phyloP scores from a whole-genome alignment of 2,113 vertebrate species.

The Mandrillus leucophaeus region DNA sequence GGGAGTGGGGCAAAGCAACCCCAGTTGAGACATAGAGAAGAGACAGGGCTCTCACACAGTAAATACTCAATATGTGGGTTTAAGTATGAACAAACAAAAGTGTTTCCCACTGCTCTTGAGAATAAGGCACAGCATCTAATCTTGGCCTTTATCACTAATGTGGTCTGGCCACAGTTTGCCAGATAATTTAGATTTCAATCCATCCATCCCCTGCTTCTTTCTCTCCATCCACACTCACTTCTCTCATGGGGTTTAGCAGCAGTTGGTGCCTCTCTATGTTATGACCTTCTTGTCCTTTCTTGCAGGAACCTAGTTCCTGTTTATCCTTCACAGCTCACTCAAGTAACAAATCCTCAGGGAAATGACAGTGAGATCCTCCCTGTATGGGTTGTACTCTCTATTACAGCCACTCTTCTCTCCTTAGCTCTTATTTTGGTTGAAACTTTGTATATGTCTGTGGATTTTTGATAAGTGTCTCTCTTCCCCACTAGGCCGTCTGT shows the following conservation, averaged over 20 bases:
- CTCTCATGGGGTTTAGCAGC: background rate
- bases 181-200: background rate
- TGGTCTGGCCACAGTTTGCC: background rate
- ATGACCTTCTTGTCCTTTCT: background rate
- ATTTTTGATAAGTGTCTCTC: background rate
- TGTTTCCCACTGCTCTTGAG: background rate
- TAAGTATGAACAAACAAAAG: background rate
- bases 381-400: background rate
- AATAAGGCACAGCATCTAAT: background rate
- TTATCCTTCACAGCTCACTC: background rate
- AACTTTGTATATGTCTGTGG: background rate
- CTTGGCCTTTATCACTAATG: background rate
- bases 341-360: background rate
- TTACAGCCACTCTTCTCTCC: background rate
- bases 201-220: accelerated
- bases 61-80: background rate
- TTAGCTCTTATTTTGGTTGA: background rate
- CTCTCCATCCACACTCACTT: background rate
- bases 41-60: background rate
- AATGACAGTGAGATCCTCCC: background rate
- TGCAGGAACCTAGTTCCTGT: background rate
- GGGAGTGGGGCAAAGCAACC: background rate
- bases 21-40: background rate
- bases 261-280: background rate
- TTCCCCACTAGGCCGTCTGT: background rate